Evolutionary conservation across 2,113 vertebrate species (phyloP), one percentile per base, ranked within the genome.

Genomic region (Copsychus sechellarum): DNA sequence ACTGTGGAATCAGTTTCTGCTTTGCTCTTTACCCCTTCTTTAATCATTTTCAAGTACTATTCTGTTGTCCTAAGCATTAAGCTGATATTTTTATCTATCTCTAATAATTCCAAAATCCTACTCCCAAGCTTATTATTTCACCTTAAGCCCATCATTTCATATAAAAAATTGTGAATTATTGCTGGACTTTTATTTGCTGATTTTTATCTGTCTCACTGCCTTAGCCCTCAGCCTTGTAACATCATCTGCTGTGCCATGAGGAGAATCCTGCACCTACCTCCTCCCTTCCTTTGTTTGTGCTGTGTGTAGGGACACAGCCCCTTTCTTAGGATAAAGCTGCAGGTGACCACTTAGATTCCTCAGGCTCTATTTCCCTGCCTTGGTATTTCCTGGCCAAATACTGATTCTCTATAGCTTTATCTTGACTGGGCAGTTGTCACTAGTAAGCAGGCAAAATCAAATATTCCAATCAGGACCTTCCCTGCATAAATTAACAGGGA

Each of bases 401-500:
- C 1, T 0, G 9, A 22, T 0, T 1, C 7, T 48, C 22, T 71
- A 25, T 43, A 23, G 48, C 61, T 78, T 86, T 73, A 36, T n/a
- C 28, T 62, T 31, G 40, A 48, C 48, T 31, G 36, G 77, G 36
- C 25, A 60, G 31, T 43, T 79, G 47, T 64, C 56, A 71, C n/a
- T 81, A 81, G 67, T 72, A 86, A 69, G 42, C 33, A 84, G 60
- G 22, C 56, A 71, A 79, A 91, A 67, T 38, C 36, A 71, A 70
- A 71, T 21, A 42, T 67, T 89, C 64, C 36, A 84, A 9, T 3
- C 24, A 40, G 78, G 93, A 48, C 10, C 19, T 81, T 29, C 23
- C 7, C 17, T 47, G 43, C 16, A 78, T 57, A 92, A 78, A 81
- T 81, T 74, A 66, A 29, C 19, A 36, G 28, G n/a, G 34, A 17